Percentiles rank a stretch among this genome's conserved stretches.
phyloP scores from a whole-genome alignment of 1,140 invertebrate species.

The Drosophila nikananu region DNA sequence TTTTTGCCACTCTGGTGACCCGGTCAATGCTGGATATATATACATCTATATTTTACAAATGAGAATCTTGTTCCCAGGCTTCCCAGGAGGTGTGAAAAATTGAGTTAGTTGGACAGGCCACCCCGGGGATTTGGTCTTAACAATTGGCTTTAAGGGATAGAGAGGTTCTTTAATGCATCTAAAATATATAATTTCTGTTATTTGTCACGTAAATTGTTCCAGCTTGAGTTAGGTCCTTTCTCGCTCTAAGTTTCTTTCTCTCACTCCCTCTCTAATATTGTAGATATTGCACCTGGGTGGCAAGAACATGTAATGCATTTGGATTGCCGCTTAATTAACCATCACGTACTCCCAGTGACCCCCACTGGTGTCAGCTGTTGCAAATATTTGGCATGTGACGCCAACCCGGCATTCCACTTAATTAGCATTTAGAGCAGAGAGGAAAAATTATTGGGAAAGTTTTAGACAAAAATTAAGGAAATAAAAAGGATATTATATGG shows the following conservation, averaged over 20 bases:
- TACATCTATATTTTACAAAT: constrained; percentile 1
- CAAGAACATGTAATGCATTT: constrained; percentile 60
- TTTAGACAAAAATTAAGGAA: not conserved
- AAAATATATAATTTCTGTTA: not conserved
- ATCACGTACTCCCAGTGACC: constrained; percentile 46
- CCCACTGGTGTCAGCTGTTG: constrained; percentile 50
- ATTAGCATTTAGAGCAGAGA: constrained; percentile 37
- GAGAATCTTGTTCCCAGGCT: not conserved
- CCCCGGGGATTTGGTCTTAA: constrained; percentile 16
- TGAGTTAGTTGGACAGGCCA: constrained; percentile 51
- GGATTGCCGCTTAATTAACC: constrained; percentile 66
- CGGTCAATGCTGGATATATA: constrained; percentile 30
- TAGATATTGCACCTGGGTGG: constrained; percentile 29
- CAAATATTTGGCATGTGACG: constrained; percentile 69
- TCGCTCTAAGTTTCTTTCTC: not conserved
- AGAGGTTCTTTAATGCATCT: not conserved
- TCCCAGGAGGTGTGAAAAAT: constrained; percentile 34
- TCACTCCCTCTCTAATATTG: not conserved
- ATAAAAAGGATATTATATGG: not conserved
- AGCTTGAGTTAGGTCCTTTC: constrained; percentile 9
- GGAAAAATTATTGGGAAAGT: not conserved
- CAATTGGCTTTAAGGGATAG: not conserved
- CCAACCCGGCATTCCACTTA: constrained; percentile 41
- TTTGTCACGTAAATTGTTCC: constrained; percentile 35
- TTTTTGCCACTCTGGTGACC: constrained; percentile 44